These are phyloP conservation scores for Poecile montanus DNA, from an alignment of 2,797 vertebrate species.

Conservation along the genomic window DNA sequence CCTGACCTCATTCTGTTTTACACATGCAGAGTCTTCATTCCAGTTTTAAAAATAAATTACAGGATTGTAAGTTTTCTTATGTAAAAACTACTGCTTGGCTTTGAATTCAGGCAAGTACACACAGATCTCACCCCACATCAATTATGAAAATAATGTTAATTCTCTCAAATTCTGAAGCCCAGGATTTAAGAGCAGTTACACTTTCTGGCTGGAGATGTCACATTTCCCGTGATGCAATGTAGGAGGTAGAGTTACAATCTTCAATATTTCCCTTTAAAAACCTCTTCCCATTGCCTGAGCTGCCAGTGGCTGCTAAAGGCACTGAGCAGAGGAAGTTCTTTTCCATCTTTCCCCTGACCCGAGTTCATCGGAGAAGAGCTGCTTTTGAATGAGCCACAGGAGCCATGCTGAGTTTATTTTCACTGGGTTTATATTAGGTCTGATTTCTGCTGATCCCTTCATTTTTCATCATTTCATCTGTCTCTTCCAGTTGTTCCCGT, in stretches of 20 bases:
- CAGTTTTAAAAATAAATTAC: not conserved
- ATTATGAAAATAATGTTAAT: not conserved
- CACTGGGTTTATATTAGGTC: slow-evolving; percentile 21
- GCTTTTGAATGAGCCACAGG: slow-evolving; percentile 18
- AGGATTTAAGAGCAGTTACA: not conserved
- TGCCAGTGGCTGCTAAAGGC: not conserved
- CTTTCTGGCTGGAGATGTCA: not conserved
- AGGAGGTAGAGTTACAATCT: not conserved
- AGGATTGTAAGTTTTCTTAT: not conserved
- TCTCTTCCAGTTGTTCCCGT: not conserved
- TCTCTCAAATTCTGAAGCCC: not conserved
- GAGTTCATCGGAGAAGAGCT: not conserved
- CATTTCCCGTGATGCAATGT: not conserved
- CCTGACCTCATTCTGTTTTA: not conserved
- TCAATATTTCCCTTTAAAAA: not conserved
- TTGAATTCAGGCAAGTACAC: not conserved
- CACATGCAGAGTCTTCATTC: not conserved
- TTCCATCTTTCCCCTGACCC: not conserved
- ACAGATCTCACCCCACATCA: not conserved
- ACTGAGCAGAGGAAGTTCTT: not conserved
- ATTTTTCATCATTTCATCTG: slow-evolving; percentile 37
- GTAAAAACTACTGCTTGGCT: not conserved
- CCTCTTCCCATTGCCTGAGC: not conserved
- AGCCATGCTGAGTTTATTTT: slow-evolving; percentile 50
- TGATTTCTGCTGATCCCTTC: slow-evolving; percentile 50